These are phyloP conservation scores for Lepidochitona cinerea DNA, from an alignment of 2,888 invertebrate genomes.

Conservation along the genomic window DNA sequence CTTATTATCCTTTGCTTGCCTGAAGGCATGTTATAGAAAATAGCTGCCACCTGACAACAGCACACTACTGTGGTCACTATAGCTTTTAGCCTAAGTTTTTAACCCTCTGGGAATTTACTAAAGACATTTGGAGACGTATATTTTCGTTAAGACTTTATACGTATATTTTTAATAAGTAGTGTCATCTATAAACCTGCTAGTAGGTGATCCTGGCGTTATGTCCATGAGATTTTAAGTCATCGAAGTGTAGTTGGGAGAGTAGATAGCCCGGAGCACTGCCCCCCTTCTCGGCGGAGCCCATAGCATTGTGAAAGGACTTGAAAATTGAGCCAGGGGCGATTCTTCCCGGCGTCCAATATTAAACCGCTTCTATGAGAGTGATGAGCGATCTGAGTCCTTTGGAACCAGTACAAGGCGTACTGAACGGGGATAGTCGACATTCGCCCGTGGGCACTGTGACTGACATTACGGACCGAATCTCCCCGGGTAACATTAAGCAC, in stretches of 20 bases:
- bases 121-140: too few relatives aligned
- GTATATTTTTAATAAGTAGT: too few relatives aligned
- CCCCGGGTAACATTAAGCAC: constrained; percentile 23
- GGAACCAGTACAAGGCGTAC: neutral
- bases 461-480: constrained; percentile 2
- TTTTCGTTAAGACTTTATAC: too few relatives aligned
- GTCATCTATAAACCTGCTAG: too few relatives aligned
- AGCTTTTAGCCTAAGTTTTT: neutral
- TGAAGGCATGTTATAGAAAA: constrained; percentile 32
- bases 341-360: neutral
- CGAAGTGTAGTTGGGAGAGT: too few relatives aligned
- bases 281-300: too few relatives aligned
- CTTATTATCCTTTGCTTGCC: constrained; percentile 30
- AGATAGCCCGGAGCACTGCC: too few relatives aligned
- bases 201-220: too few relatives aligned
- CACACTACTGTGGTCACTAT: too few relatives aligned
- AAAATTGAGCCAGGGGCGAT: neutral
- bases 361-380: constrained; percentile 3
- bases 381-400: neutral
- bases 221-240: too few relatives aligned
- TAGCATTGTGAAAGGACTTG: neutral
- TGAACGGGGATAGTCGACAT: neutral
- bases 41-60: constrained; percentile 16
- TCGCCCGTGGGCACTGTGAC: neutral
- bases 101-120: too few relatives aligned